These are phyloP conservation scores for Oopsacas minuta DNA, from an alignment of 37 sponge, comb jelly and placozoan species.

Conservation along the genomic window DNA sequence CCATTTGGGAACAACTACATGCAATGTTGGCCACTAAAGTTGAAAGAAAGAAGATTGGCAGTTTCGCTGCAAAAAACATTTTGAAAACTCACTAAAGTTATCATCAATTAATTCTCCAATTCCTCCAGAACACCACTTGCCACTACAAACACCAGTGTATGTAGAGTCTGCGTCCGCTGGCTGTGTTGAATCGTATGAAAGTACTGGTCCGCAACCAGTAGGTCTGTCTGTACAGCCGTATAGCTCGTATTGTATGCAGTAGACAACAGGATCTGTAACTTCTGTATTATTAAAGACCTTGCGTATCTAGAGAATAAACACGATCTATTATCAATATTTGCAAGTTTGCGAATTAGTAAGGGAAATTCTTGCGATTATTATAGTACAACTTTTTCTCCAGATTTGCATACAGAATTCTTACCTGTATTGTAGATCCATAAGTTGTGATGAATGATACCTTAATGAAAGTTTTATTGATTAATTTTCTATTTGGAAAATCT, in stretches of 20 bases:
- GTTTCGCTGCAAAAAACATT: too few relatives aligned
- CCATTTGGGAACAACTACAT: too few relatives aligned
- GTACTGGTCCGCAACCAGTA: background rate
- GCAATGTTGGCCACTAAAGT: too few relatives aligned
- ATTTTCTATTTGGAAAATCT: background rate
- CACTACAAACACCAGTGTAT: background rate
- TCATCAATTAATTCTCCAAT: background rate
- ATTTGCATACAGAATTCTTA: background rate
- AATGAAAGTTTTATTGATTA: background rate
- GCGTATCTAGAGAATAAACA: too few relatives aligned
- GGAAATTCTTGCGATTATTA: too few relatives aligned
- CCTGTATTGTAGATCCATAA: background rate
- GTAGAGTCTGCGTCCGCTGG: background rate
- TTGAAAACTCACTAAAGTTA: background rate
- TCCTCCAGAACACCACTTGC: background rate
- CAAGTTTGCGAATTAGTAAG: too few relatives aligned
- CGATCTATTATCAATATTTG: too few relatives aligned
- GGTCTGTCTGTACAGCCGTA: background rate
- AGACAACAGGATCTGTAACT: background rate
- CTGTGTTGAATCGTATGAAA: background rate
- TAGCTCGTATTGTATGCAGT: background rate
- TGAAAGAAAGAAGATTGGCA: too few relatives aligned
- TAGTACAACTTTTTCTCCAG: too few relatives aligned
- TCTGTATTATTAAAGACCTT: too few relatives aligned
- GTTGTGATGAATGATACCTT: background rate